These are phyloP conservation scores for Elgaria multicarinata DNA, from an alignment of 2,113 vertebrate genomes.

Conservation along the genomic window DNA sequence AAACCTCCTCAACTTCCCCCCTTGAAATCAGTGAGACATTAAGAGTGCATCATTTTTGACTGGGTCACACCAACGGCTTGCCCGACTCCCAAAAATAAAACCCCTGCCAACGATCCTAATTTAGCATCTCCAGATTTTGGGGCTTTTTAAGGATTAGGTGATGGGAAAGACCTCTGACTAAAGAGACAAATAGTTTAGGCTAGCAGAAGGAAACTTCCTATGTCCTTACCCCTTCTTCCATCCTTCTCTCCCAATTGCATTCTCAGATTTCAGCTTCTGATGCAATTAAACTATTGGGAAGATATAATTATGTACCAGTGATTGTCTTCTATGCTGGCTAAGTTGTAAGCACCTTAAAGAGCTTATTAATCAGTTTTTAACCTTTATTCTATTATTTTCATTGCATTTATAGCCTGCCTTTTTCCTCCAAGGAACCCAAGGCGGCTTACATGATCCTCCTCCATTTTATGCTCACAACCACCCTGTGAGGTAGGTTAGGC, in stretches of 20 bases:
- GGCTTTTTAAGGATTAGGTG: not conserved
- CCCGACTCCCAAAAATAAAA: no score
- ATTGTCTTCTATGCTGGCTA: not conserved
- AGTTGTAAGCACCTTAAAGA: no score
- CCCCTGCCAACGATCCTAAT: no score
- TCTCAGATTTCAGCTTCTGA: not conserved
- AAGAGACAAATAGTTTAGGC: no score
- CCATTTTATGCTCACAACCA: no score
- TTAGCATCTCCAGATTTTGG: not conserved
- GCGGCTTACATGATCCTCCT: no score
- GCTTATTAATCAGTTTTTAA: no score
- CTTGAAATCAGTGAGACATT: not conserved
- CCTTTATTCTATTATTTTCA: no score
- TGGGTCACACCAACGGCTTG: not conserved
- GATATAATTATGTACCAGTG: not conserved
- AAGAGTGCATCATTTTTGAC: not conserved
- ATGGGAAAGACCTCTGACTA: not conserved
- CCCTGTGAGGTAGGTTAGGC: no score
- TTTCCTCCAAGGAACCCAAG: no score
- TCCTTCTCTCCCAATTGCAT: not conserved
- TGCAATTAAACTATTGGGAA: not conserved
- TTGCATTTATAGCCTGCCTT: no score
- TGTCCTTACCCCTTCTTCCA: not conserved
- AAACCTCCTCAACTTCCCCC: not conserved
- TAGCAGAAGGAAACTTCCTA: no score